phyloP scores from a whole-genome alignment of 92 coral and sea anemone genomes.

The Zoanthus solanderi region DNA sequence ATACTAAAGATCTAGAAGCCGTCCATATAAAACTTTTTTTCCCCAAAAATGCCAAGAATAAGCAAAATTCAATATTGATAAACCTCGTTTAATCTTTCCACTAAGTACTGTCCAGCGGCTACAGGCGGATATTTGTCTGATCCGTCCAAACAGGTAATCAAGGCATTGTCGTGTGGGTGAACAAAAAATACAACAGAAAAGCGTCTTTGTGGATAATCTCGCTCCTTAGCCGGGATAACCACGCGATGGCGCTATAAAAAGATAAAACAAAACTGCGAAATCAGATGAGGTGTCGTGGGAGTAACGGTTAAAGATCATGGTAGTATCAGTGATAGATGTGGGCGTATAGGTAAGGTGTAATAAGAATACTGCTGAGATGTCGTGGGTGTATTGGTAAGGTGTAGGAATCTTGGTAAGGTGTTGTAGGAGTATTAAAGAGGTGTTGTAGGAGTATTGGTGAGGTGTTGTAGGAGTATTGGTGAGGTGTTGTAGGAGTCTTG shows the following conservation, averaged over 20 bases:
- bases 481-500: neutral
- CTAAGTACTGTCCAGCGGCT: slow-evolving; percentile 51
- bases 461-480: neutral
- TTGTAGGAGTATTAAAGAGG: neutral
- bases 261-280: neutral
- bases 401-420: neutral
- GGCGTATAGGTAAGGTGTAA: neutral
- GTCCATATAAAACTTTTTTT: neutral
- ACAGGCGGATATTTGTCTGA: slow-evolving; percentile 55
- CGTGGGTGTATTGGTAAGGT: neutral
- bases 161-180: slow-evolving; percentile 35
- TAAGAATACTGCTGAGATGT: neutral
- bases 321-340: no score
- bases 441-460: neutral
- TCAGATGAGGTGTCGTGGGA: no score
- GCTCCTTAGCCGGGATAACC: slow-evolving; percentile 43
- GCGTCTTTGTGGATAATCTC: slow-evolving; percentile 12
- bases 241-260: slow-evolving; percentile 65
- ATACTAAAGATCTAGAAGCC: neutral
- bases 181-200: slow-evolving; percentile 60
- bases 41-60: neutral
- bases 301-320: no score
- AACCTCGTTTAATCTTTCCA: slow-evolving; percentile 29
- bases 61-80: slow-evolving; percentile 19
- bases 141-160: slow-evolving; percentile 59